These are phyloP conservation scores for Agapornis canus DNA, from an alignment of 2,797 vertebrate genomes.

Conservation along the genomic window DNA sequence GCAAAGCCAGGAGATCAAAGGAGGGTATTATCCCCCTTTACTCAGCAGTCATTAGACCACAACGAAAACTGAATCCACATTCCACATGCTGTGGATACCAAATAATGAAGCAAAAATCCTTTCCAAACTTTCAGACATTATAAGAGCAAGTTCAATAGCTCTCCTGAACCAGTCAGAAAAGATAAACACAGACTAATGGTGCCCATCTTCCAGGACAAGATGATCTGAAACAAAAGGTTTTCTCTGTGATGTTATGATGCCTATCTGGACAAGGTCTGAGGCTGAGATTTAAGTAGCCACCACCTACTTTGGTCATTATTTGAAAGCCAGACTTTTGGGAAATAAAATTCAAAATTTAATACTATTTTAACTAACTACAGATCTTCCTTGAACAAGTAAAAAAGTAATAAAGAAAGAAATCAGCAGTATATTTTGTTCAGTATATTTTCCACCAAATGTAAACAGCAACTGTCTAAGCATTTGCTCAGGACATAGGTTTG, in stretches of 20 bases:
- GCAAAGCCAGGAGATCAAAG: background rate
- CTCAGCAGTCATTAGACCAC: background rate
- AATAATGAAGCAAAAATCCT: background rate
- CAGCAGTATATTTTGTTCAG: background rate
- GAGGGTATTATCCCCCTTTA: background rate
- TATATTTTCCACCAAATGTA: background rate
- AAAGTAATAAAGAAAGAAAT: rapidly evolving
- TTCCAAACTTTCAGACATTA: background rate
- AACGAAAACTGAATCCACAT: background rate
- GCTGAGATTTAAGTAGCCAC: background rate
- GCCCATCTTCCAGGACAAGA: background rate
- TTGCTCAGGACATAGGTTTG: background rate
- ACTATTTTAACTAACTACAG: background rate
- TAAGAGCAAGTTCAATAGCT: background rate
- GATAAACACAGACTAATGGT: background rate
- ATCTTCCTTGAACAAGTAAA: background rate
- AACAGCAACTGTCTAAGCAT: background rate
- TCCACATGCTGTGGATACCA: background rate
- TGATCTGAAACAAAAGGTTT: background rate
- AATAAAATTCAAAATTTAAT: background rate
- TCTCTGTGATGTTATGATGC: background rate
- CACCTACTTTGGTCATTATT: background rate
- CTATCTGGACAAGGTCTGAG: background rate
- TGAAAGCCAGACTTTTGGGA: background rate
- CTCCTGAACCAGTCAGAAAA: background rate